These are phyloP conservation scores for Phylloscopus trochilus DNA, from an alignment of 2,113 vertebrate species.

Conservation along the genomic window DNA sequence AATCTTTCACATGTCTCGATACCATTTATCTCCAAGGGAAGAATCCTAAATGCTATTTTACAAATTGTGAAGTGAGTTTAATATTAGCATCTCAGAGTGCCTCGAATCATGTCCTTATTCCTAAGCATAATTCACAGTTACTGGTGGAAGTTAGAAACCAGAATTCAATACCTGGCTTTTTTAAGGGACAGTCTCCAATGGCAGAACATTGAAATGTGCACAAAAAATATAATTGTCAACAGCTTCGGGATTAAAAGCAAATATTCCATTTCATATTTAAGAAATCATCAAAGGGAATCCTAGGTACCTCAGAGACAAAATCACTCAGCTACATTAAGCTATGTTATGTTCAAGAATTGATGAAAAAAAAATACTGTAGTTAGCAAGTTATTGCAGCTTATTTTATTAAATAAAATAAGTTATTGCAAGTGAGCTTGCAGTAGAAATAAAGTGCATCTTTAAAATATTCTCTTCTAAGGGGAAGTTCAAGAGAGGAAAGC, in stretches of 20 bases:
- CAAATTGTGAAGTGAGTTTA: neutral
- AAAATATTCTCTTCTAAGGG: neutral
- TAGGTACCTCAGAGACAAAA: conserved; percentile 1
- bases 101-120: neutral
- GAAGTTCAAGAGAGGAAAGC: neutral
- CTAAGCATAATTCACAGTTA: neutral
- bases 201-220: neutral
- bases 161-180: neutral
- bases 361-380: neutral
- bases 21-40: conserved; percentile 23
- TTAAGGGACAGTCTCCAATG: neutral
- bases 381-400: neutral
- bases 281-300: neutral
- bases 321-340: neutral
- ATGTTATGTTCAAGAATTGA: neutral
- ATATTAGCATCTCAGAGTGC: neutral
- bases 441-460: neutral
- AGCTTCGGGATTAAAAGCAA: neutral
- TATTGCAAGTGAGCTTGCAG: neutral
- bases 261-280: conserved; percentile 11
- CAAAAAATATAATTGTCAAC: neutral
- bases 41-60: neutral
- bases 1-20: conserved; percentile 31
- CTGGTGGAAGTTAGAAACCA: neutral
- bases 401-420: neutral